These are phyloP conservation scores for Apus apus DNA, from an alignment of 2,113 vertebrate genomes.

Conservation along the genomic window DNA sequence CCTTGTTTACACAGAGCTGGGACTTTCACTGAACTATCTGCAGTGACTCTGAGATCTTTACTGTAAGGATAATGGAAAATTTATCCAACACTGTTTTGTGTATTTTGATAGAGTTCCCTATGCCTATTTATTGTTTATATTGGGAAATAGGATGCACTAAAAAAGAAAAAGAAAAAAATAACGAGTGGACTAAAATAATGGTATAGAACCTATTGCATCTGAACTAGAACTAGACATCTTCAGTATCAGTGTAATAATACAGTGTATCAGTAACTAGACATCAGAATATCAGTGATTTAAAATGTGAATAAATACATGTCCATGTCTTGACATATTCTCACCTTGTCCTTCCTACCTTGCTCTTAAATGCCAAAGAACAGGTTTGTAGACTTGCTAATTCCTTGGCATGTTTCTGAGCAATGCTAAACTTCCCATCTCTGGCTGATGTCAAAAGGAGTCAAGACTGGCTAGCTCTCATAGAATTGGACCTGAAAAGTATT, in stretches of 20 bases:
- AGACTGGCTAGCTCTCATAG: background rate
- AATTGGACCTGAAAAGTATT: constrained; percentile 46
- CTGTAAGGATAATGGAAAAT: background rate
- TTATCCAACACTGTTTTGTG: background rate
- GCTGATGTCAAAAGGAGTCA: constrained; percentile 30
- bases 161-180: background rate
- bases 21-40: background rate
- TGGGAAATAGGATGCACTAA: background rate
- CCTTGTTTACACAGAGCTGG: background rate
- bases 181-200: background rate
- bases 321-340: background rate
- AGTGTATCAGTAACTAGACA: too few relatives aligned
- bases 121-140: background rate
- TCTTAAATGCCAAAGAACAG: background rate
- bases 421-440: background rate
- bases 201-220: background rate
- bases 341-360: background rate
- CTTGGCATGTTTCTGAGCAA: constrained; percentile 1
- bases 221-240: background rate
- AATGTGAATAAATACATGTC: background rate
- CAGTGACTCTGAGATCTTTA: background rate
- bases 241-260: too few relatives aligned
- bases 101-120: background rate
- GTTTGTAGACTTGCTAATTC: constrained; percentile 15
- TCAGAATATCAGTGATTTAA: background rate